Percentiles rank a stretch among this genome's conserved stretches.
These are phyloP conservation scores for Prionace glauca DNA, from an alignment of 2,797 vertebrate species.

Conservation along the genomic window DNA sequence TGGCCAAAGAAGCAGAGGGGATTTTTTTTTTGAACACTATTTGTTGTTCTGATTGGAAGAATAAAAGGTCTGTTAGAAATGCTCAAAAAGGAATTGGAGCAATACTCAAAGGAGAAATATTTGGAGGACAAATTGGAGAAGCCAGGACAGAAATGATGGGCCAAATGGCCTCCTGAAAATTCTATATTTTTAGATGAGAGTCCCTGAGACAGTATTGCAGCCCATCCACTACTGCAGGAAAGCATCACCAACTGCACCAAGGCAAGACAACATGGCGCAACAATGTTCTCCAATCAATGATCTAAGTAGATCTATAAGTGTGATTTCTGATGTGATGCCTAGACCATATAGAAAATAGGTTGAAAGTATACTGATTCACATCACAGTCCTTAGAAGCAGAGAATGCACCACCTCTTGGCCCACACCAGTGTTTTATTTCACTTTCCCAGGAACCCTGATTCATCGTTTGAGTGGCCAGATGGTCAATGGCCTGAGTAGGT, in stretches of 20 bases:
- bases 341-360: background rate
- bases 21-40: background rate
- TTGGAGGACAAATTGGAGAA: background rate
- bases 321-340: background rate
- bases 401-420: background rate
- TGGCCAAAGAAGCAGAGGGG: background rate
- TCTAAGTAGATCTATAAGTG: background rate
- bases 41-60: background rate
- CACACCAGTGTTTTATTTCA: background rate
- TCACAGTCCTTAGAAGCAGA: background rate
- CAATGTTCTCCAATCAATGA: background rate
- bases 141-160: background rate
- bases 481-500: background rate
- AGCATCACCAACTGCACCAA: background rate
- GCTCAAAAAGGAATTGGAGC: background rate
- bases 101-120: background rate
- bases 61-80: background rate
- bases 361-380: background rate
- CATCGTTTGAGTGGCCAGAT: background rate
- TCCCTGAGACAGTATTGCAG: background rate
- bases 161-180: background rate
- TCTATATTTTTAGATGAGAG: background rate
- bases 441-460: too few species aligned
- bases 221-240: too few species aligned
- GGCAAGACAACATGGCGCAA: background rate